phyloP scores from a whole-genome alignment of 2,797 vertebrate species.

The Scolopax rusticola region DNA sequence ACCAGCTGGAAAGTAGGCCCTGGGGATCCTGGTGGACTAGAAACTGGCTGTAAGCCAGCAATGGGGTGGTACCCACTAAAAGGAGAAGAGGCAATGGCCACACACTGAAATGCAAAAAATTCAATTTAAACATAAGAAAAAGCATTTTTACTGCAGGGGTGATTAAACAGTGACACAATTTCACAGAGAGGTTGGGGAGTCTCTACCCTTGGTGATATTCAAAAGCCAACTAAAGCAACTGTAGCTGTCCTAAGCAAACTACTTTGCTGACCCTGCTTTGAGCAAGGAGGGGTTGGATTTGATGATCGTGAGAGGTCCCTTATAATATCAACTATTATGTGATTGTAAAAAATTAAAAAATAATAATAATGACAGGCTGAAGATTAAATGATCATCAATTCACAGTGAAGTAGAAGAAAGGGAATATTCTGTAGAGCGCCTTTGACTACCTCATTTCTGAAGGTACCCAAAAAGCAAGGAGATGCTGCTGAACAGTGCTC shows the following conservation, averaged over 20 bases:
- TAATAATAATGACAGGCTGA: not conserved
- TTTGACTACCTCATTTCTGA: not conserved
- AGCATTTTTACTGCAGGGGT: not conserved
- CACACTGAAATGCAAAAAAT: not conserved
- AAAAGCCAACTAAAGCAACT: not conserved
- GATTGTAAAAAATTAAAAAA: not conserved
- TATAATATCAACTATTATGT: not conserved
- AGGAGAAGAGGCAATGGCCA: not conserved
- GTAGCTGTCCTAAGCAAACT: not conserved
- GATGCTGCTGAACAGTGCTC: not conserved
- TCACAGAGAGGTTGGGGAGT: not conserved
- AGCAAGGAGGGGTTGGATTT: fast-evolving
- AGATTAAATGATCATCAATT: not conserved
- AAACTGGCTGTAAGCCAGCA: not conserved
- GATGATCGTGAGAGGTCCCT: not conserved
- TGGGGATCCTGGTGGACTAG: not conserved
- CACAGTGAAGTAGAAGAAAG: not conserved
- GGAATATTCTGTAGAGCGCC: not conserved
- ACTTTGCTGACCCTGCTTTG: not conserved
- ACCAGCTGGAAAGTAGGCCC: not conserved
- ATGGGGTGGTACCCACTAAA: not conserved
- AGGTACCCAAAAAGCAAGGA: not conserved
- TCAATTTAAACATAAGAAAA: not conserved
- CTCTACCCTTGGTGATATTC: not conserved
- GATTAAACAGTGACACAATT: not conserved